Percentiles rank a stretch among this genome's conserved stretches.
phyloP scores from a whole-genome alignment of 2,888 invertebrate species.

The Unio delphinus region DNA sequence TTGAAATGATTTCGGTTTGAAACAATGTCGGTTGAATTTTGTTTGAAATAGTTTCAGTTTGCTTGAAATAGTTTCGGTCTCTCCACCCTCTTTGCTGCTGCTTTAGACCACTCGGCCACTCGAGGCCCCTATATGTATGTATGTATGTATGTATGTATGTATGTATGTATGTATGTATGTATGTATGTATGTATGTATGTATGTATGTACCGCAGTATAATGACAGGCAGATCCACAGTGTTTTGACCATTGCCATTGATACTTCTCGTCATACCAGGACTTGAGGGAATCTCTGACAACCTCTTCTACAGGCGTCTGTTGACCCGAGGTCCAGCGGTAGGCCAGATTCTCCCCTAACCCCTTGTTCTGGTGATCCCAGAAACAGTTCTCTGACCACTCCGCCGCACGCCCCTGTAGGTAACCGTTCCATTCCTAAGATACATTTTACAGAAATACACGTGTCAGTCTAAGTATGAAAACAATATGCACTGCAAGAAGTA shows the following conservation, averaged over 20 bases:
- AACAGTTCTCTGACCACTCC: constrained; percentile 30
- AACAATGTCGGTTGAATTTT: no score
- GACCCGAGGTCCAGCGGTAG: constrained; percentile 15
- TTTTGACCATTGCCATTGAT: constrained; percentile 23
- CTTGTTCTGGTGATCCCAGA: constrained; percentile 21
- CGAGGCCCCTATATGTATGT: no score
- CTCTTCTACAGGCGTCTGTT: constrained; percentile 8
- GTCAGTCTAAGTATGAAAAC: no score
- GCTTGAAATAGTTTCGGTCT: no score
- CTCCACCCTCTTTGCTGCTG: no score
- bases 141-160: no score
- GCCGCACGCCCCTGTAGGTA: constrained; percentile 25
- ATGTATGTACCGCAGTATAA: constrained; percentile 29
- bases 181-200: not conserved
- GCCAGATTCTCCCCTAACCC: constrained; percentile 32
- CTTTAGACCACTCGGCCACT: no score
- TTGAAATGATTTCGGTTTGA: no score
- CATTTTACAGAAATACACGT: not conserved
- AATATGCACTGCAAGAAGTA: no score
- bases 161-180: no score
- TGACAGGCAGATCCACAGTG: constrained; percentile 33
- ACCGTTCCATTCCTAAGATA: constrained; percentile 31
- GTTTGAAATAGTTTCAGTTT: no score
- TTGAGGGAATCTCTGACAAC: constrained; percentile 17
- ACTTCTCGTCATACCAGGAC: constrained; percentile 25